Evolutionary conservation across 2,797 vertebrate genomes (phyloP), one percentile per base, ranked within the genome.

Genomic region (Anas capensis): DNA sequence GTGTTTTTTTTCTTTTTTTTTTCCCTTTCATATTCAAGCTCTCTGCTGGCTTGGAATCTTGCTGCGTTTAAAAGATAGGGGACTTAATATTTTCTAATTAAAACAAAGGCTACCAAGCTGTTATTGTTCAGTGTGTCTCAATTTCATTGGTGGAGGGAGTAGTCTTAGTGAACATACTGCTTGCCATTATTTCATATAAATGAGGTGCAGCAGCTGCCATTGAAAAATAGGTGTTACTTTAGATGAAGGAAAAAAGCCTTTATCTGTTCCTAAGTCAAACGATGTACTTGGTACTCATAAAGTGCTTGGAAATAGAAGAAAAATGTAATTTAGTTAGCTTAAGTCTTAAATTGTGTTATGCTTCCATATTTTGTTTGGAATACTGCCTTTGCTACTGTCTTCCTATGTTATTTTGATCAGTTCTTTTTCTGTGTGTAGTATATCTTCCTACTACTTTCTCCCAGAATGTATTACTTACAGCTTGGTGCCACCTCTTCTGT

Each of bases 1-100:
- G 19, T 8, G 53, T 11, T 2, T 5, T 58, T 16, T 14, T 1
- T 6, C 3, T 54, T 16, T 14, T 2, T 6, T 33, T 64, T 71
- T 60, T 7, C 4, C 7, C 14, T 11, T 46, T 4, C 2, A 2
- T 66, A 26, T 82, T 72, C 86, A 44, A 44, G 20, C 21, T 71
- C 9, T 62, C 44, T 36, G 8, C 14, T 84, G 38, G 16, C 27
- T 83, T 83, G 56, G 42, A 44, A 29, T 70, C 46, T 48, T 48
- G 46, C 46, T 48, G 46, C 21, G 46, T 48, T 76, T 70, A 27
- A 76, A 75, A 64, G 38, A 33, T 48, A 8, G 23, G 51, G 42
- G 5, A 65, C 27, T 60, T 91, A 79, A 72, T 46, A 46, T 46
- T 46, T 46, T 46, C 20, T 46, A 46, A 46, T 21, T 46, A 46